phyloP scores from a whole-genome alignment of 2,113 vertebrate species.

The Stomatorhinus ivindoensis region DNA sequence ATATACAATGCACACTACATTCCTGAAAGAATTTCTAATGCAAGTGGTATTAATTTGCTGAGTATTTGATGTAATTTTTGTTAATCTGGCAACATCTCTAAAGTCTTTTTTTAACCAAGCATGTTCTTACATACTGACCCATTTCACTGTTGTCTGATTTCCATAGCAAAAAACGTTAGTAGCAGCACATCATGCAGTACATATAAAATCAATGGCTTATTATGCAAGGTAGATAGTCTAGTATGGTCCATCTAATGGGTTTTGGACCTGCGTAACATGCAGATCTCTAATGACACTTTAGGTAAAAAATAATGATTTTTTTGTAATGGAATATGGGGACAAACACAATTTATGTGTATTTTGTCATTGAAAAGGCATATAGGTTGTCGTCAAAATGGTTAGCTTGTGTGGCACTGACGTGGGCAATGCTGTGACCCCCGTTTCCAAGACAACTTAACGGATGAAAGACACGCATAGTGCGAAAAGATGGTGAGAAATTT shows the following conservation, averaged over 20 bases:
- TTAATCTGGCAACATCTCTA: constrained; percentile 7
- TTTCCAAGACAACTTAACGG: constrained; percentile 5
- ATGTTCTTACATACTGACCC: neutral
- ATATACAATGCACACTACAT: neutral
- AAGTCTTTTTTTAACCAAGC: neutral
- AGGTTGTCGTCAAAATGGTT: neutral
- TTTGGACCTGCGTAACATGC: neutral
- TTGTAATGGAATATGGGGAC: neutral
- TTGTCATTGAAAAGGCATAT: neutral
- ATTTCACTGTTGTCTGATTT: neutral
- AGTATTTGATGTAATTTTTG: neutral
- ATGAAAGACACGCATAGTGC: neutral
- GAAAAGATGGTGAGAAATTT: neutral
- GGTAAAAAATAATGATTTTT: neutral
- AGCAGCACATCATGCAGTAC: neutral
- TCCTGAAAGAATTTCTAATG: neutral
- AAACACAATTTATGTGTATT: neutral
- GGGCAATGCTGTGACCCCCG: neutral
- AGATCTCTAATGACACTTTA: neutral
- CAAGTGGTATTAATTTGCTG: neutral
- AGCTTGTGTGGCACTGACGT: neutral
- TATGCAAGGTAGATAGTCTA: neutral
- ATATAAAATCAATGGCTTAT: neutral
- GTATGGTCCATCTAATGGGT: neutral
- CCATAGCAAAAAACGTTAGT: neutral